Base-by-base conservation (phyloP, 2,888 invertebrate species). In the Criorhina ranunculi region DNA sequence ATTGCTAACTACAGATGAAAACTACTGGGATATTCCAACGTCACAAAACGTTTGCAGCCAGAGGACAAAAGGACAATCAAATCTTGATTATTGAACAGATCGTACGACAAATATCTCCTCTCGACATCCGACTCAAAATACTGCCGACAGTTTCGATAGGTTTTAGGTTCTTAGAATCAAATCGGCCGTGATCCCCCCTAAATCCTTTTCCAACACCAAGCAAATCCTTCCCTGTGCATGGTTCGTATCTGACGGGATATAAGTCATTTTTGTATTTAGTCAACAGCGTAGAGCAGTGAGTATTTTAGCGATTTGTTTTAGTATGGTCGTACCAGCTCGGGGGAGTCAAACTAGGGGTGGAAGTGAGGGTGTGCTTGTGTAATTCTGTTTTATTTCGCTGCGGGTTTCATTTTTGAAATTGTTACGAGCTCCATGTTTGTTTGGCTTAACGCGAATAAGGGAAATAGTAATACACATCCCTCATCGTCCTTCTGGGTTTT, bases 291-390 rank as follows among this genome's bases (percentile, higher is more conserved):
- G 19, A 59, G 60, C 59, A n/a, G 42, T 76, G 66, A 60, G 37
- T 69, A 62, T 31, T 70, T 55, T 40, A 57, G 46, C 31, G 40
- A 60, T 64, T 55, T 55, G 44, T 60, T 67, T 51, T 33, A 60
- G 67, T 66, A 57, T 24, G 24, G 24, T 24, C 24, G 4, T 8
- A 59, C 3, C 11, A 6, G 8, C 24, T 24, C 9, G 9, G 4
- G 7, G 0, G 0, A 4, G 24, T 24, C 2, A 24, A 4, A 24
- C 2, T 24, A 35, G 8, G 35, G 35, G 17, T 8, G 31, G 8
- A 19, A 33, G 17, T 8, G 31, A 6, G 8, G 8, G 29, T 3
- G 9, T 24, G 29, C 15, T 60, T 29, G 42, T 17, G 11, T 24
- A 24, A 24, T 8, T 17, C 4, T 5, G 2, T 49, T 49, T 15